phyloP scores from a whole-genome alignment of 2,888 invertebrate species.

The Scaptomyza cyrtandrae region DNA sequence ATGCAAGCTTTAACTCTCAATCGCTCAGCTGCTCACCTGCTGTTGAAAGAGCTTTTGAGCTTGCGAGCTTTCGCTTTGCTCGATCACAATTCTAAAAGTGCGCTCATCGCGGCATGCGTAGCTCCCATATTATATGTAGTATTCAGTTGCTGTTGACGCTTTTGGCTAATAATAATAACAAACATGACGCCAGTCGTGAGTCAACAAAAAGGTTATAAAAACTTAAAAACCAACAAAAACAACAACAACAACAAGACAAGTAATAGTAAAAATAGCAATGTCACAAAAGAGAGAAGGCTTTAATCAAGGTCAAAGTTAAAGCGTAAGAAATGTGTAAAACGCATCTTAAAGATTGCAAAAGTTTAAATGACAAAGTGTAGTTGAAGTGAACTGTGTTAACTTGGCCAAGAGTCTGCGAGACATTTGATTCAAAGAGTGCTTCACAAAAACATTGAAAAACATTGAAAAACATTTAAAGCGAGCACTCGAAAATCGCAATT shows the following conservation, averaged over 20 bases:
- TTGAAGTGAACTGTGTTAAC: slow-evolving; percentile 6
- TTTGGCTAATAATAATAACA: slow-evolving; percentile 71
- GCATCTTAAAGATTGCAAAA: not conserved
- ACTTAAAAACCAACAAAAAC: slow-evolving; percentile 7
- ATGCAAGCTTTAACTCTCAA: slow-evolving; percentile 13
- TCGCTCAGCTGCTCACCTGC: slow-evolving; percentile 32
- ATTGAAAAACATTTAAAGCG: not conserved
- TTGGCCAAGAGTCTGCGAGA: slow-evolving; percentile 6
- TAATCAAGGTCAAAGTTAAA: slow-evolving; percentile 58
- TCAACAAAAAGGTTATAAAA: slow-evolving; percentile 41
- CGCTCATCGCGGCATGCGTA: slow-evolving; percentile 58
- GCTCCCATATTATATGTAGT: slow-evolving; percentile 2
- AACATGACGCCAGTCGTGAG: slow-evolving; percentile 55
- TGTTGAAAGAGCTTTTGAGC: slow-evolving; percentile 32
- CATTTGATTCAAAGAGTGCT: not conserved
- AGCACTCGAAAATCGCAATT: slow-evolving; percentile 38
- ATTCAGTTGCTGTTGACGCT: slow-evolving; percentile 63
- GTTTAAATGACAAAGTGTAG: slow-evolving; percentile 16
- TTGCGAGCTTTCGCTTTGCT: slow-evolving; percentile 43
- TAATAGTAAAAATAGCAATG: too few species aligned
- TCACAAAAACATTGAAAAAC: not conserved
- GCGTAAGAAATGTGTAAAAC: slow-evolving; percentile 4
- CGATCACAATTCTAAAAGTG: slow-evolving; percentile 66
- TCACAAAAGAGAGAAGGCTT: slow-evolving; percentile 10
- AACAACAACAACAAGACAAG: not conserved